Percentiles rank a stretch among this genome's conserved stretches.
Evolutionary conservation across 1,140 invertebrate genomes (phyloP).

Genomic region (Mycetomoellerius zeteki): DNA sequence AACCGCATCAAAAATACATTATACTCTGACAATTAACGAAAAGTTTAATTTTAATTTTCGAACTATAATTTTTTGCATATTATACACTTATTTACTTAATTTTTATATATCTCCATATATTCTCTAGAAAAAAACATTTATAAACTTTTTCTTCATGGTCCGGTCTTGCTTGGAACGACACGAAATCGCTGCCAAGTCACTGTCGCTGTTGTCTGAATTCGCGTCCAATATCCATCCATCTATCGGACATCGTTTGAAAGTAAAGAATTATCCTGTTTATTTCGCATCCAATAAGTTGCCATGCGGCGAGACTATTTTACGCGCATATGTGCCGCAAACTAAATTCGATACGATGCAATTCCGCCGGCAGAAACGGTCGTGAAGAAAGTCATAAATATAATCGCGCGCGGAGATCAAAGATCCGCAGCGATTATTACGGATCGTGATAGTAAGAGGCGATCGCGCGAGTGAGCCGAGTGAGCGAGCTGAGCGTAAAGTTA

Average conservation of each 20-base stretch:
- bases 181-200: slow-evolving; percentile 19
- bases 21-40: neutral
- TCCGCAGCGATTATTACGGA: slow-evolving; percentile 52
- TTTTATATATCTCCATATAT: neutral
- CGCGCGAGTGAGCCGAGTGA: slow-evolving; percentile 21
- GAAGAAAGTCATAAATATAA: slow-evolving; percentile 54
- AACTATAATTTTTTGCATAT: neutral
- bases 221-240: slow-evolving; percentile 33
- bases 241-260: slow-evolving; percentile 10
- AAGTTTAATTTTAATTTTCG: neutral
- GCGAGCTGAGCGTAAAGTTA: slow-evolving; percentile 44
- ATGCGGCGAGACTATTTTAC: slow-evolving; percentile 37
- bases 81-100: neutral
- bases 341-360: slow-evolving; percentile 60
- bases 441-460: slow-evolving; percentile 50
- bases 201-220: neutral
- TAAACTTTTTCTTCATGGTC: neutral
- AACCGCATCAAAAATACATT: neutral
- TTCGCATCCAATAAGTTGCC: slow-evolving; percentile 21
- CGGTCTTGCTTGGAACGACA: neutral
- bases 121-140: neutral
- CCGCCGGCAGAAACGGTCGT: slow-evolving; percentile 42
- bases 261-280: slow-evolving; percentile 49
- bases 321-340: slow-evolving; percentile 21
- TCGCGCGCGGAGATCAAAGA: slow-evolving; percentile 52